Percentiles rank a stretch among this genome's conserved stretches.
phyloP scores from a whole-genome alignment of 1,140 invertebrate species.

The Druon quercuslanigerum region DNA sequence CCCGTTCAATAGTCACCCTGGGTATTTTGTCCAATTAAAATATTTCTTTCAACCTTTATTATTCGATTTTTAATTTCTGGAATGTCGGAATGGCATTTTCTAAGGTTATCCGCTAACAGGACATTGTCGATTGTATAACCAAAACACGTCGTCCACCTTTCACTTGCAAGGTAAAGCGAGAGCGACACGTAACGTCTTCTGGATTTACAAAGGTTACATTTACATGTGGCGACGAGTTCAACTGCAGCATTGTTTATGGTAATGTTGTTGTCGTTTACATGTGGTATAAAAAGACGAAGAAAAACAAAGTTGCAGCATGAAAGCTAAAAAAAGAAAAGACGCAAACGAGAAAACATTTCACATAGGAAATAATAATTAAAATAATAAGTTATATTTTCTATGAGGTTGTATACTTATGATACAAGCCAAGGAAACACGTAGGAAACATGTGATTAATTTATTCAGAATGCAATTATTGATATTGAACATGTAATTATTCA shows the following conservation, averaged over 20 bases:
- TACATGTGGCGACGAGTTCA: conserved; percentile 48
- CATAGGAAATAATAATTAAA: neutral
- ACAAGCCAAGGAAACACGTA: too few relatives aligned
- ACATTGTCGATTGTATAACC: conserved; percentile 40
- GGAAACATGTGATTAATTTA: conserved; percentile 8
- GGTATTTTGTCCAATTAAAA: too few relatives aligned
- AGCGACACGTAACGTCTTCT: conserved; percentile 51
- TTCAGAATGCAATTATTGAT: conserved; percentile 5
- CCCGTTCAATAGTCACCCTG: too few relatives aligned
- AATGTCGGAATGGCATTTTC: conserved; percentile 28
- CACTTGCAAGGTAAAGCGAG: conserved; percentile 50
- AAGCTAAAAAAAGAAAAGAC: neutral
- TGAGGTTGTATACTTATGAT: too few relatives aligned
- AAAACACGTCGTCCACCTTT: conserved; percentile 48
- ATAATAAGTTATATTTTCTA: neutral
- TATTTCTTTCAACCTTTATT: too few relatives aligned
- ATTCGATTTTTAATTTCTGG: neutral
- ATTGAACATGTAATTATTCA: neutral
- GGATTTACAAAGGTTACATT: conserved; percentile 58
- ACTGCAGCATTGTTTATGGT: conserved; percentile 45
- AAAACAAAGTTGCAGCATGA: neutral
- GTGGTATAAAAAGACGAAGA: conserved; percentile 20
- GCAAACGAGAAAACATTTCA: neutral
- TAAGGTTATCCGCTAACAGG: conserved; percentile 22
- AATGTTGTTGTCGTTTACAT: conserved; percentile 50